These are phyloP conservation scores for Triplophysa rosa DNA, from an alignment of 2,113 vertebrate species.

Conservation along the genomic window DNA sequence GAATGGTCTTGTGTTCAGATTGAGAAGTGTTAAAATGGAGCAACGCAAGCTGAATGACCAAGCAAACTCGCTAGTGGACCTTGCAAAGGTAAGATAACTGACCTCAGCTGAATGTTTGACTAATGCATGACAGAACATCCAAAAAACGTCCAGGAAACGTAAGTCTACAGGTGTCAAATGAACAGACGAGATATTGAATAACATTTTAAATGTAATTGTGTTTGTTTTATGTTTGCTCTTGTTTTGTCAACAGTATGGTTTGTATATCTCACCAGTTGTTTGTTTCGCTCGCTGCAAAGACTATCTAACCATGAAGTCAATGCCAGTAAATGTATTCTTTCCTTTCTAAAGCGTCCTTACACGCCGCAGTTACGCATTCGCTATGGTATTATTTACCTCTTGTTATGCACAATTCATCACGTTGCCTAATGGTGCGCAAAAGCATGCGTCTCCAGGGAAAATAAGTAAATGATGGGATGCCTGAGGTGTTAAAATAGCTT, in stretches of 20 bases:
- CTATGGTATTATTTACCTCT: constrained; percentile 18
- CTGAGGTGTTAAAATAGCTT: constrained; percentile 3
- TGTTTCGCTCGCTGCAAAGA: not conserved
- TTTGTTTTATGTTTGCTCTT: not conserved
- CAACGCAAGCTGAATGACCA: constrained; percentile 99
- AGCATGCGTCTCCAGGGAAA: constrained; percentile 22
- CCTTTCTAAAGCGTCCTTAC: not conserved
- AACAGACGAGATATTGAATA: constrained; percentile 70
- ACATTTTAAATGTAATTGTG: constrained; percentile 34
- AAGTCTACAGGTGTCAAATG: constrained; percentile 85
- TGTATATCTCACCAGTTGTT: not conserved
- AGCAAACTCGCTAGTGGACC: constrained; percentile 98
- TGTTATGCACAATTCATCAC: constrained; percentile 18
- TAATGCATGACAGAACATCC: constrained; percentile 49
- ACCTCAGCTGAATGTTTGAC: constrained; percentile 28
- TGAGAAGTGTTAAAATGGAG: constrained; percentile 99
- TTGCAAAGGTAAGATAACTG: constrained; percentile 90
- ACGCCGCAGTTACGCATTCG: not conserved
- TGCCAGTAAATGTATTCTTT: constrained; percentile 3
- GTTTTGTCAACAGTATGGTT: constrained; percentile 13
- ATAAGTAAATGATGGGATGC: constrained; percentile 11
- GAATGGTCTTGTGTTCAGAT: constrained; percentile 88
- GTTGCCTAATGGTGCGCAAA: constrained; percentile 17
- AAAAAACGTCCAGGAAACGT: constrained; percentile 7
- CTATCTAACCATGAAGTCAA: not conserved